These are phyloP conservation scores for Engraulis encrasicolus DNA, from an alignment of 2,113 vertebrate genomes.

Conservation along the genomic window DNA sequence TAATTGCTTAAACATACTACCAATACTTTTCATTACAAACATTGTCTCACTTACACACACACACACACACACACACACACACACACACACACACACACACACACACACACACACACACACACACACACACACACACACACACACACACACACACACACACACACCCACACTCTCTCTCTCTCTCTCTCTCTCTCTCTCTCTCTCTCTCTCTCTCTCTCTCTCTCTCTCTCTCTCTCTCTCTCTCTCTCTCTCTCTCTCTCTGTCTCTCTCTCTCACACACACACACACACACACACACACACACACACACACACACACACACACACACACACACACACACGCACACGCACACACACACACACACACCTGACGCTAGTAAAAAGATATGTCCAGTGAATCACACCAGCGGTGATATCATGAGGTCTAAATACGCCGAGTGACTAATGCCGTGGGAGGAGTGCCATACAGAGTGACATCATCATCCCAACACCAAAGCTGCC, in stretches of 20 bases:
- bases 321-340: background rate
- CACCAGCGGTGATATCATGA: conserved; percentile 50
- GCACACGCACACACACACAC: conserved; percentile 8
- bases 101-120: too few species aligned
- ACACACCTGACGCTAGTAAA: background rate
- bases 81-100: conserved; percentile 5
- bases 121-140: too few species aligned
- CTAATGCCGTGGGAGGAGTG: conserved; percentile 48
- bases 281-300: conserved; percentile 11
- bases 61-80: conserved; percentile 2
- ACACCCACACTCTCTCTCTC: too few species aligned
- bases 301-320: background rate
- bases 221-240: too few species aligned
- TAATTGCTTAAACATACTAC: conserved; percentile 20
- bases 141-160: too few species aligned
- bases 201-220: too few species aligned
- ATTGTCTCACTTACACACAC: background rate
- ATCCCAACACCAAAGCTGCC: conserved; percentile 29
- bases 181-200: too few species aligned
- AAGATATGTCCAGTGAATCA: conserved; percentile 47
- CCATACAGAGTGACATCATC: conserved; percentile 52
- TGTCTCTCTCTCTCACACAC: too few species aligned
- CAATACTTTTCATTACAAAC: background rate
- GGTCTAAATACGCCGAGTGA: conserved; percentile 50
- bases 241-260: too few species aligned